These are phyloP conservation scores for Agelaius tricolor DNA, from an alignment of 2,113 vertebrate genomes.

Conservation along the genomic window DNA sequence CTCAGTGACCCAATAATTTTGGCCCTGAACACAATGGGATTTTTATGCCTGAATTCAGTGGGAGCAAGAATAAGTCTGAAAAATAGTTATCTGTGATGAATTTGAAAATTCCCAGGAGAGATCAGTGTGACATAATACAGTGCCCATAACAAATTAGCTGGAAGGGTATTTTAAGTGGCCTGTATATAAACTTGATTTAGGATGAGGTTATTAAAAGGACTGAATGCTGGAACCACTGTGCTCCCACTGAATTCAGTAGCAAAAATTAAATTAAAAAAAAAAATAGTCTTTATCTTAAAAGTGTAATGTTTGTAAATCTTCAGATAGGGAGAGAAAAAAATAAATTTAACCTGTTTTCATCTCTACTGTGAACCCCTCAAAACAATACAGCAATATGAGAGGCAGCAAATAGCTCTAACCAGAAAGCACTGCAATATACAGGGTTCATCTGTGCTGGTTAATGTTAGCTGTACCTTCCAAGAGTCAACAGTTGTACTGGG, in stretches of 20 bases:
- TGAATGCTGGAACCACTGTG: not conserved
- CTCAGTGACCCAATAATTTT: not conserved
- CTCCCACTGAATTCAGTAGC: not conserved
- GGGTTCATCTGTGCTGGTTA: not conserved
- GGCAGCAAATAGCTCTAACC: not conserved
- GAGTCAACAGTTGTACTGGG: not conserved
- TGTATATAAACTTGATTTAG: not conserved
- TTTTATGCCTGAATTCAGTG: not conserved
- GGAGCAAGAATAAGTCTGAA: not conserved
- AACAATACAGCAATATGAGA: not conserved
- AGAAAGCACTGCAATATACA: not conserved
- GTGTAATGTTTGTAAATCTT: not conserved
- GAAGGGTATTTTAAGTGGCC: not conserved
- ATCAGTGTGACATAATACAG: not conserved
- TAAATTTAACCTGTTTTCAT: not conserved
- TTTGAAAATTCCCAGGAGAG: slow-evolving; percentile 1
- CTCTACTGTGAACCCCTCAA: not conserved
- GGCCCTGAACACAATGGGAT: not conserved
- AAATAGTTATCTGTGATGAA: slow-evolving; percentile 16
- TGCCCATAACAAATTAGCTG: slow-evolving; percentile 20
- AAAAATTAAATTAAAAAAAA: not conserved
- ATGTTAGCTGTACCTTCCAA: not conserved
- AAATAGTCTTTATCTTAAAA: not conserved
- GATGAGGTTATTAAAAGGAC: not conserved
- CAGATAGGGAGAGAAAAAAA: not conserved